Conservation (phyloP, 2,797 vertebrate species). For the Lophius americanus region DNA sequence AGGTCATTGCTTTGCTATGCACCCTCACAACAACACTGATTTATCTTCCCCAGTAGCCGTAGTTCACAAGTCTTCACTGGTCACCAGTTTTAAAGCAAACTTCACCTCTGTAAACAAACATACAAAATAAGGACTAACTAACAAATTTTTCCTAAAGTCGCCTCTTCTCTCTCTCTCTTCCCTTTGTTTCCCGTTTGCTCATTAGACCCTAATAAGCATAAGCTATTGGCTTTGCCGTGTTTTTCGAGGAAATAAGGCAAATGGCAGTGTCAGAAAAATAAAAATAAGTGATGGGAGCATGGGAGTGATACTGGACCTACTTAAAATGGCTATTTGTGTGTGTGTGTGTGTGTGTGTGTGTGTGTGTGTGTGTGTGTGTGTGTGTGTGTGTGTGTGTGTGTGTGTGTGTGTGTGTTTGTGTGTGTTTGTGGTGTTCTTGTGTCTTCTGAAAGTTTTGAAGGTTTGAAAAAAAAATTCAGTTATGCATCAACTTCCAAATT, state of each 20-base stretch:
- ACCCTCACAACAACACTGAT: constrained; percentile 58
- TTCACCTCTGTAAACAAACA: constrained; percentile 24
- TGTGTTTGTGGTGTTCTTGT: background rate
- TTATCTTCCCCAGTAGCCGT: constrained; percentile 45
- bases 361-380: background rate
- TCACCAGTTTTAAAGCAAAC: constrained; percentile 19
- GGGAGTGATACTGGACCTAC: too few relatives aligned
- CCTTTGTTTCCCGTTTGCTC: background rate
- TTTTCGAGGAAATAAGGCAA: constrained; percentile 31
- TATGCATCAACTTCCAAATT: background rate
- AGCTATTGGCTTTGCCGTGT: constrained; percentile 1
- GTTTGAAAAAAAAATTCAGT: background rate
- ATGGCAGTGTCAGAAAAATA: constrained; percentile 11
- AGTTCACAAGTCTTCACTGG: too few relatives aligned
- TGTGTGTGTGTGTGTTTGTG: background rate
- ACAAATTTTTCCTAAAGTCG: constrained; percentile 7
- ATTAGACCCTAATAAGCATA: background rate
- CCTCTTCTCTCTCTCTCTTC: background rate
- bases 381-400: background rate
- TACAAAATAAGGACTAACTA: background rate
- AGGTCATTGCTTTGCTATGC: constrained; percentile 75
- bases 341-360: constrained; percentile 5
- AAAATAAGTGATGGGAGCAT: too few relatives aligned
- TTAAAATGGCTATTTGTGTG: background rate
- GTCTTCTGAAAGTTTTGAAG: constrained; percentile 4